These are phyloP conservation scores for Nymphalis io DNA, from an alignment of 1,140 invertebrate species.

Conservation along the genomic window DNA sequence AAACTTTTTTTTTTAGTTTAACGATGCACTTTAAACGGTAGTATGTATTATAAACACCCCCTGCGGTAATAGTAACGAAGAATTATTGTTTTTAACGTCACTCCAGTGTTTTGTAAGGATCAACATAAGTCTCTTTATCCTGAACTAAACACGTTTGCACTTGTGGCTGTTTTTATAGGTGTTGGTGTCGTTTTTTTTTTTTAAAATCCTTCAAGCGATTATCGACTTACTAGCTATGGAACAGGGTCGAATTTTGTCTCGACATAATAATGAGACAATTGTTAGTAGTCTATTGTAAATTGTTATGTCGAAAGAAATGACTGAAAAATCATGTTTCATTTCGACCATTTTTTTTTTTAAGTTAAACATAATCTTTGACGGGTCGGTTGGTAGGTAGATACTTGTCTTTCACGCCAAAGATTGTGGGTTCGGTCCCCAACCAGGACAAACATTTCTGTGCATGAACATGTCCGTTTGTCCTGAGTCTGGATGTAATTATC, in stretches of 20 bases:
- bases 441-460: no score
- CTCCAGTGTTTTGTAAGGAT: conserved; percentile 72
- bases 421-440: no score
- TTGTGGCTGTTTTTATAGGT: conserved; percentile 55
- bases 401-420: no score
- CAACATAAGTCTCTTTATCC: conserved; percentile 62
- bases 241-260: neutral
- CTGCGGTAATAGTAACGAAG: conserved; percentile 65
- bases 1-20: no score
- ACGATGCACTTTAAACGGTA: neutral
- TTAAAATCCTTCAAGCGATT: neutral
- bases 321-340: no score
- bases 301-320: neutral
- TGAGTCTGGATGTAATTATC: no score
- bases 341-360: neutral
- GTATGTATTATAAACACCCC: conserved; percentile 39
- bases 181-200: conserved; percentile 12
- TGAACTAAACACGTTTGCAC: conserved; percentile 67
- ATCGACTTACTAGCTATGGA: neutral
- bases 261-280: neutral
- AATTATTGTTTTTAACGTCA: conserved; percentile 76
- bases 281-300: neutral
- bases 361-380: neutral
- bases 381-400: no score
- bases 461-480: no score